These are phyloP conservation scores for Butorides virescens DNA, from an alignment of 2,113 vertebrate genomes.

Conservation along the genomic window DNA sequence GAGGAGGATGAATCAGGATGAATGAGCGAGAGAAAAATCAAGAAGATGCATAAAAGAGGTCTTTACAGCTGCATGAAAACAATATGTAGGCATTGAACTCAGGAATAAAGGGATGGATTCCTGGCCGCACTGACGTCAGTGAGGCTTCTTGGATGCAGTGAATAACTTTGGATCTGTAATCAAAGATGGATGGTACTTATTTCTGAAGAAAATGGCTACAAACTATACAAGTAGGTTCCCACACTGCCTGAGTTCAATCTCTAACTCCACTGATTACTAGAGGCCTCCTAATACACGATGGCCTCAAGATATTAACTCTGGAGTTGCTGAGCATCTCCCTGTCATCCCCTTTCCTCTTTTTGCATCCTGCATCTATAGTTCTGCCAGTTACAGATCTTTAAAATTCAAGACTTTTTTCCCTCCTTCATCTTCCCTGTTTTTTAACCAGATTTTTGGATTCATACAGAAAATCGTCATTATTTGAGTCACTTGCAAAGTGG, in stretches of 20 bases:
- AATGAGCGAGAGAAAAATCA: conserved; percentile 53
- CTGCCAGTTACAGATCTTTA: neutral
- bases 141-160: conserved; percentile 13
- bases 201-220: neutral
- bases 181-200: neutral
- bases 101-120: conserved; percentile 30
- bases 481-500: neutral
- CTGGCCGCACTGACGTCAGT: neutral
- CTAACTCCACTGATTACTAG: neutral
- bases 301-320: neutral
- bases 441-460: neutral
- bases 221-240: neutral
- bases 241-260: neutral
- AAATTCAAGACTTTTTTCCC: neutral
- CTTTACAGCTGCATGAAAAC: conserved; percentile 56
- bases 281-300: neutral
- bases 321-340: neutral
- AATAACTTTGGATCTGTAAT: conserved; percentile 14
- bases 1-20: conserved; percentile 63
- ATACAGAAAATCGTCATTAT: neutral
- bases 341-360: neutral
- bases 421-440: neutral
- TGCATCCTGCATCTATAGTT: neutral
- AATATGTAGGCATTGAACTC: conserved; percentile 37
- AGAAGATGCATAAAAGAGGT: conserved; percentile 38